phyloP scores from a whole-genome alignment of 2,113 vertebrate genomes.

The Aptenodytes forsteri region DNA sequence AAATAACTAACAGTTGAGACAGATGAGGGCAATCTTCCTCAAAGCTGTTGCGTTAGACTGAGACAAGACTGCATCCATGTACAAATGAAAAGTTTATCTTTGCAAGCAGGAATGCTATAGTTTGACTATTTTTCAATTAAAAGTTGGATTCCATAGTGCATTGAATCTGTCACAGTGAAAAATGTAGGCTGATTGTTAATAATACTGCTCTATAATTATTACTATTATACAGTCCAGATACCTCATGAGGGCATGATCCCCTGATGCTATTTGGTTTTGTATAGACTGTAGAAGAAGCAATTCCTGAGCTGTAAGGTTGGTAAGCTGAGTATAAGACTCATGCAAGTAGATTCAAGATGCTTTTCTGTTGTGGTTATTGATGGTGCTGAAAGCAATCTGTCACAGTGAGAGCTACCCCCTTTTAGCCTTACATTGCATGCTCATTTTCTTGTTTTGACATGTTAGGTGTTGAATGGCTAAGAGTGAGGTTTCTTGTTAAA shows the following conservation, averaged over 20 bases:
- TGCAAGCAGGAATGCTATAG: slow-evolving; percentile 17
- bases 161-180: slow-evolving; percentile 59
- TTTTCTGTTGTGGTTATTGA: slow-evolving; percentile 35
- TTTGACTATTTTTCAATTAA: slow-evolving; percentile 66
- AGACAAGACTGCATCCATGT: slow-evolving; percentile 14
- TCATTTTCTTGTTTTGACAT: background rate
- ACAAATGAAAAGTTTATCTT: slow-evolving; percentile 59
- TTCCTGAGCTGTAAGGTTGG: background rate
- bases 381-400: slow-evolving; percentile 37
- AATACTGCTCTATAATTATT: slow-evolving; percentile 52
- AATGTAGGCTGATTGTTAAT: slow-evolving; percentile 52
- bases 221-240: slow-evolving; percentile 55
- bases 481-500: background rate
- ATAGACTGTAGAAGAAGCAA: background rate
- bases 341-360: slow-evolving; percentile 27
- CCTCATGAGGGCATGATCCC: slow-evolving; percentile 30
- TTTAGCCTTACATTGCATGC: background rate
- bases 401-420: background rate
- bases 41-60: slow-evolving; percentile 34
- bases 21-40: slow-evolving; percentile 50
- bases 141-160: slow-evolving; percentile 53
- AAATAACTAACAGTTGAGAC: slow-evolving; percentile 21
- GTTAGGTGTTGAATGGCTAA: background rate
- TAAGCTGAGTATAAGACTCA: background rate
- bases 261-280: slow-evolving; percentile 16